Base-by-base conservation (phyloP, 2,888 invertebrate genomes). In the Macrosiphum euphorbiae region DNA sequence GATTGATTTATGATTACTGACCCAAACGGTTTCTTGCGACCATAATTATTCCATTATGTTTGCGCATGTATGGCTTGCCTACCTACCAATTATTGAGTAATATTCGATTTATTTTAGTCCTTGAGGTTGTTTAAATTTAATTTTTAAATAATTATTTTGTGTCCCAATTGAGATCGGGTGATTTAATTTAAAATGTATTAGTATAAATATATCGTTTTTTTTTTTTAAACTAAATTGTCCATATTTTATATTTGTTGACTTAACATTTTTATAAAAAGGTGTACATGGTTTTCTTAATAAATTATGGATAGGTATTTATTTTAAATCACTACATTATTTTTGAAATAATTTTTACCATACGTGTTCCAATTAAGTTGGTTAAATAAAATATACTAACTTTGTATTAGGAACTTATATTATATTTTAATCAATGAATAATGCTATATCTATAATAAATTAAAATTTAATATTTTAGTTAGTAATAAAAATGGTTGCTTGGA, bases 131-230 rank as follows among this genome's bases (percentile, higher is more conserved):
- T 67, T 35, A 47, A 92, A 35, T 35, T 61, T 92, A 28, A 41
- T 67, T 47, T 41, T n/a, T 28, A 47, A 61, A 67, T n/a, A 91
- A 26, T 91, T 8, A 84, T 84, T 91, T 58, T 20, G 7, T 78
- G 52, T 50, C 50, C 61, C 88, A 55, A 92, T 88, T 92, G 78
- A 92, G 92, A 92, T 92, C 92, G 61, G 87, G 92, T 87, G 85
- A 50, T 50, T 90, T 52, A 50, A 67, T 92, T 87, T 41, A 87
- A 50, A 35, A 78, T 11, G 26, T 78, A 24, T 24, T 50, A 86
- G 47, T 47, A 28, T 86, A 78, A 41, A 10, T 47, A 86, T 3
- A 52, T 41, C 58, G 41, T 55, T 55, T 55, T 55, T 55, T 47
- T 44, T 55, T 55, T 55, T 55, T 52, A 50, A 50, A 35, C 28